Conservation (phyloP, 2,797 vertebrate species). For the Coluber constrictor region DNA sequence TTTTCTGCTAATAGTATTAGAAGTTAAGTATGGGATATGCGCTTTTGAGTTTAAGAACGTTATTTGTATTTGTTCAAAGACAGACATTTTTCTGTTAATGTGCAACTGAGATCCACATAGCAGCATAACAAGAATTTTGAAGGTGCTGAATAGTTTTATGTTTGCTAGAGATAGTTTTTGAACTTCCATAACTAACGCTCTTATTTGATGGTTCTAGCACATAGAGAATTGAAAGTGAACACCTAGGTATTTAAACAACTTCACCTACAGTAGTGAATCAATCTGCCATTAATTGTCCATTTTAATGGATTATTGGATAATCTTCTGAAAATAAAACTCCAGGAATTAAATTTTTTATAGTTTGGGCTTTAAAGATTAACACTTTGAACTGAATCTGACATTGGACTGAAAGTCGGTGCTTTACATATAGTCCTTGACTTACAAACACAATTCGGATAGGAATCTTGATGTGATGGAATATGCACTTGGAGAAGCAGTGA, state of each 20-base stretch:
- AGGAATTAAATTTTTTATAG: not conserved
- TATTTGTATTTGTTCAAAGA: no score
- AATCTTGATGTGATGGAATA: no score
- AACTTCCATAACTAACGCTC: not conserved
- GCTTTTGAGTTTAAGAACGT: no score
- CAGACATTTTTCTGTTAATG: no score
- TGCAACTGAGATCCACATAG: not conserved
- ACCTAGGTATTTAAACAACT: not conserved
- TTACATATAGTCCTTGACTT: not conserved
- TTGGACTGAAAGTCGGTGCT: not conserved
- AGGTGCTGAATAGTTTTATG: not conserved
- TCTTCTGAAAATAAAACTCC: not conserved
- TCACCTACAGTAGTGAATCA: not conserved
- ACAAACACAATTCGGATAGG: no score
- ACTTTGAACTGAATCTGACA: not conserved
- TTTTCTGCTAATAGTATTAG: not conserved
- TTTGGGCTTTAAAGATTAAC: not conserved
- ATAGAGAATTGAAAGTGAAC: not conserved
- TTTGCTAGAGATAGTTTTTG: not conserved
- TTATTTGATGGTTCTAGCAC: not conserved
- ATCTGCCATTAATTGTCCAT: not conserved
- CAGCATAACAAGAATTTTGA: not conserved
- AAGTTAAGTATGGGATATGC: no score
- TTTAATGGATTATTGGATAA: not conserved
- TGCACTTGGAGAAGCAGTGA: no score